A percentile compares a stretch with the other conserved stretches of the same genome.
Conservation (phyloP, 2,797 vertebrate genomes). For the Vultur gryphus region DNA sequence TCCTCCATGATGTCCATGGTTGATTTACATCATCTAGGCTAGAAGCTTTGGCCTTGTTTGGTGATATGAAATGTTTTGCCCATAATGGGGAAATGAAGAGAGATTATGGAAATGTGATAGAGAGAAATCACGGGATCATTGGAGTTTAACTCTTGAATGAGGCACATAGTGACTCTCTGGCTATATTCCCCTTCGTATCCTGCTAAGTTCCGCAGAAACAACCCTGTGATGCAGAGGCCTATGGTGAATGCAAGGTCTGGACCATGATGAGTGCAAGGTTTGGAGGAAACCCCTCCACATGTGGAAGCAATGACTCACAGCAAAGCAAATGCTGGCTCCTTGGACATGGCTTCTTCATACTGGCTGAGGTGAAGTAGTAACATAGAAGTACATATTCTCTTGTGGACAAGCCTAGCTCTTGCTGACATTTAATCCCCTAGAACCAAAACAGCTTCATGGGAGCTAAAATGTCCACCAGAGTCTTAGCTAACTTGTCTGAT, state of each 20-base stretch:
- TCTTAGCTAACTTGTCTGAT: fast-evolving
- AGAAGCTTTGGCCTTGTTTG: not conserved
- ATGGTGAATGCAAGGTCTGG: not conserved
- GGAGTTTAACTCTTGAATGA: not conserved
- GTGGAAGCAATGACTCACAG: not conserved
- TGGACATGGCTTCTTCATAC: not conserved
- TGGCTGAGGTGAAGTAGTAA: not conserved
- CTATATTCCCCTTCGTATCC: not conserved
- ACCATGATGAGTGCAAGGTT: not conserved
- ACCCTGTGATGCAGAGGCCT: not conserved
- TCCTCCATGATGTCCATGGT: not conserved
- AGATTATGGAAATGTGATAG: not conserved
- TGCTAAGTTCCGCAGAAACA: not conserved
- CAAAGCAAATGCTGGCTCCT: not conserved
- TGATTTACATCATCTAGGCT: not conserved
- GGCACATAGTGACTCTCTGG: not conserved
- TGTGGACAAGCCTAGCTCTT: not conserved
- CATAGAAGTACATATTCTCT: not conserved
- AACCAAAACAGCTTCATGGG: not conserved
- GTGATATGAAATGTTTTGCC: not conserved
- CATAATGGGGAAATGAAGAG: not conserved
- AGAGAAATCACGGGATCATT: fast-evolving
- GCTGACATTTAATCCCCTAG: not conserved
- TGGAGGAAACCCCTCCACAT: not conserved
- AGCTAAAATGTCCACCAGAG: not conserved